These are phyloP conservation scores for Wasmannia auropunctata DNA, from an alignment of 1,140 invertebrate genomes.

Conservation along the genomic window DNA sequence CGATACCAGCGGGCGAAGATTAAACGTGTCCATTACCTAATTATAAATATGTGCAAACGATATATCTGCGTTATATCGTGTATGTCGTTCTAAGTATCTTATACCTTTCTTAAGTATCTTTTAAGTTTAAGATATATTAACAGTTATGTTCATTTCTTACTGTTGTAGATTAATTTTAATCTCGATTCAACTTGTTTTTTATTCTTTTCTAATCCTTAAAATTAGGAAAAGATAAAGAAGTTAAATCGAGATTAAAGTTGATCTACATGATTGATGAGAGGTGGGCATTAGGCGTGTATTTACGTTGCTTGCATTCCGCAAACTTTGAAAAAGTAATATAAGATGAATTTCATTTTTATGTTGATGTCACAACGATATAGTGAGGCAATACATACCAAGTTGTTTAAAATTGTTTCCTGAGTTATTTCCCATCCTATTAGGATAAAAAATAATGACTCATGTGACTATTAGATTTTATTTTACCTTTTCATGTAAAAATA, in stretches of 20 bases:
- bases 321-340: conserved; percentile 18
- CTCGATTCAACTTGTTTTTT: no score
- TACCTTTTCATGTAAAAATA: background rate
- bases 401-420: background rate
- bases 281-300: background rate
- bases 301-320: background rate
- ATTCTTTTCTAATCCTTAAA: no score
- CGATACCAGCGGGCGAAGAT: conserved; percentile 99
- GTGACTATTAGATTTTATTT: background rate
- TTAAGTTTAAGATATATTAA: conserved; percentile 21
- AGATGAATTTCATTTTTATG: background rate
- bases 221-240: background rate
- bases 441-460: background rate
- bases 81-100: conserved; percentile 1
- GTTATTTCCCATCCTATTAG: background rate
- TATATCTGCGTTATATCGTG: background rate
- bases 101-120: no score
- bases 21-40: conserved; percentile 84
- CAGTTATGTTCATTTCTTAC: conserved; percentile 10
- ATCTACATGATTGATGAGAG: no score
- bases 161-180: no score
- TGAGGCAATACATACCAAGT: background rate
- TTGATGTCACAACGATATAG: background rate
- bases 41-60: background rate
- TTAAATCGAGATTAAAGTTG: background rate